These are phyloP conservation scores for Pangasius krempfi DNA, from an alignment of 2,797 vertebrate genomes.

Conservation along the genomic window DNA sequence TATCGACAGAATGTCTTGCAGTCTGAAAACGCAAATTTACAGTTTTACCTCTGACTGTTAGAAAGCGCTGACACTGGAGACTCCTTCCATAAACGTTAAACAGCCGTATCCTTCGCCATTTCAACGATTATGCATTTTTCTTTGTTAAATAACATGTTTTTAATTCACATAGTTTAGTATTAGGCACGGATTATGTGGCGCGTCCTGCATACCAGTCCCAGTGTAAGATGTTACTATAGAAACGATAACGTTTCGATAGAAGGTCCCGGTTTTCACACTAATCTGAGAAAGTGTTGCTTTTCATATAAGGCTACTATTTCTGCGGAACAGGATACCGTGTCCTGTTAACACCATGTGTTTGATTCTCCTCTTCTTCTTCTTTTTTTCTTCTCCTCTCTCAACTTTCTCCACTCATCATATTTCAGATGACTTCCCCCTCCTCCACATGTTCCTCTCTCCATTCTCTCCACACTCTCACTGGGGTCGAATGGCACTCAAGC, in stretches of 20 bases:
- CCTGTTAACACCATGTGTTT: background rate
- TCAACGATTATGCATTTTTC: background rate
- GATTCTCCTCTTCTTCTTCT: background rate
- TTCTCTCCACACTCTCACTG: constrained; percentile 24
- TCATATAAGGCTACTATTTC: background rate
- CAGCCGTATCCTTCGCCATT: background rate
- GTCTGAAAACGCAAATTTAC: too few species aligned
- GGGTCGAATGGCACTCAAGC: constrained; percentile 33
- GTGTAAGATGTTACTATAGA: background rate
- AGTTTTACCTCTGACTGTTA: too few species aligned
- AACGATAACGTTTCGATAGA: background rate
- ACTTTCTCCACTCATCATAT: constrained; percentile 8
- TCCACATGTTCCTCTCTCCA: constrained; percentile 19
- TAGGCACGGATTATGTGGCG: background rate
- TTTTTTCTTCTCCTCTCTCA: background rate
- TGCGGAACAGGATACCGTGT: background rate
- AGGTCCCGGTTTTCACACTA: background rate
- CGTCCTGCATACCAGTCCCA: background rate
- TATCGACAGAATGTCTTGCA: too few species aligned
- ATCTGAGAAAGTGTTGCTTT: constrained; percentile 12
- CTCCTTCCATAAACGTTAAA: background rate
- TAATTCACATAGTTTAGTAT: background rate
- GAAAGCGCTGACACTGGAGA: background rate
- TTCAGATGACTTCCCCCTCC: background rate
- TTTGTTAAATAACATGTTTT: background rate